Evolutionary conservation across 2,797 vertebrate genomes (phyloP).

Genomic region (Bovichtus diacanthus): DNA sequence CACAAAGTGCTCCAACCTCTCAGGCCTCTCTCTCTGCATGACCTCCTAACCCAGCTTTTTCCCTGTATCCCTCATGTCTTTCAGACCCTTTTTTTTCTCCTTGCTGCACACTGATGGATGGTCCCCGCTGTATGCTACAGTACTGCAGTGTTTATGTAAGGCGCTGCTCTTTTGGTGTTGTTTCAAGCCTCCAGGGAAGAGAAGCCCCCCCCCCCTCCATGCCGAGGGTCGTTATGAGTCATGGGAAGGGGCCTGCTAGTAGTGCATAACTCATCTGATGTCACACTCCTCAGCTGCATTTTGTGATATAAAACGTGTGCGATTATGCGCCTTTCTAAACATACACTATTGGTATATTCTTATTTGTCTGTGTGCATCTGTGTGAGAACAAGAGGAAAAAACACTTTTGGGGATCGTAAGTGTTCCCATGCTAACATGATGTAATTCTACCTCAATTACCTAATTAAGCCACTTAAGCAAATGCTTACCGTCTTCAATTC

Average conservation of each 20-base stretch:
- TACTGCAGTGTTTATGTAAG: constrained; percentile 69
- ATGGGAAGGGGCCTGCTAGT: constrained; percentile 72
- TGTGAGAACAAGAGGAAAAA: constrained; percentile 23
- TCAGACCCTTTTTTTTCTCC: constrained; percentile 19
- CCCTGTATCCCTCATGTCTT: constrained; percentile 46
- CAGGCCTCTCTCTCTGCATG: constrained; percentile 21
- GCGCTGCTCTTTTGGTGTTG: constrained; percentile 71
- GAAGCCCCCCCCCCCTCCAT: constrained; percentile 48
- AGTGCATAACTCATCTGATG: constrained; percentile 65
- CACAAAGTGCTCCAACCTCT: constrained; percentile 28
- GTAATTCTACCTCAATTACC: constrained; percentile 48
- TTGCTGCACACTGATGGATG: constrained; percentile 68
- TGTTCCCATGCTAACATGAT: constrained; percentile 52
- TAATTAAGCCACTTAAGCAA: constrained; percentile 58
- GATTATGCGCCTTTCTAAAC: constrained; percentile 10
- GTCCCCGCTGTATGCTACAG: constrained; percentile 32
- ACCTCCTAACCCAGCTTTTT: constrained; percentile 46
- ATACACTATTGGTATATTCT: background rate
- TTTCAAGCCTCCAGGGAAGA: constrained; percentile 70
- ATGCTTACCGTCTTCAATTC: constrained; percentile 45
- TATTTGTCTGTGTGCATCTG: constrained; percentile 16
- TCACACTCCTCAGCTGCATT: constrained; percentile 53
- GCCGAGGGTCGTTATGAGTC: constrained; percentile 66
- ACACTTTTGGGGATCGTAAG: constrained; percentile 35
- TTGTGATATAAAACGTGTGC: constrained; percentile 38